Evolutionary conservation across 2,888 invertebrate species (phyloP).

Genomic region (Eilema griseolum): DNA sequence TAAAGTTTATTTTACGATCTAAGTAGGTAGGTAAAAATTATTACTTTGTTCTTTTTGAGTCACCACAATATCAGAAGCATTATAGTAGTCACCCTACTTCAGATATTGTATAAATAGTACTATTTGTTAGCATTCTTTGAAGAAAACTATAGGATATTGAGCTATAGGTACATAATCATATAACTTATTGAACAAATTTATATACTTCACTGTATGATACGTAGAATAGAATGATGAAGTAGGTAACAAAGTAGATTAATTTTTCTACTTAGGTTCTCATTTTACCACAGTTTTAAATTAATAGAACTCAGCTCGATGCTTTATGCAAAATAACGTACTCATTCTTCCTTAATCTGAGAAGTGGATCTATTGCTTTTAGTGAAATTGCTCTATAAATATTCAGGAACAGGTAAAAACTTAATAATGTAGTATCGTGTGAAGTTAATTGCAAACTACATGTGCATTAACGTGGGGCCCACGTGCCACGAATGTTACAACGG

Average conservation of each 20-base stretch:
- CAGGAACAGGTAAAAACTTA: constrained; percentile 76
- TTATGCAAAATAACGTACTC: constrained; percentile 57
- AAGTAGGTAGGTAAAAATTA: neutral
- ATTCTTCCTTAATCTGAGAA: constrained; percentile 62
- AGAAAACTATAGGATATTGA: neutral
- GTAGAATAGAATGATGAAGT: too few relatives aligned
- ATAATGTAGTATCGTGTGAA: constrained; percentile 74
- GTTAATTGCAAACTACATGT: constrained; percentile 78
- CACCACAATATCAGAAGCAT: too few relatives aligned
- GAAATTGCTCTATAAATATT: constrained; percentile 85
- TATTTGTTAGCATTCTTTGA: neutral
- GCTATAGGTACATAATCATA: too few relatives aligned
- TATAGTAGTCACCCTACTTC: too few relatives aligned
- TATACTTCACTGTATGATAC: neutral
- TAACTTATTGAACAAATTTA: too few relatives aligned
- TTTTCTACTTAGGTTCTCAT: neutral
- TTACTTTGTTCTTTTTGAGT: neutral
- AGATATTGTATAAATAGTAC: neutral
- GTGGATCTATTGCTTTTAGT: constrained; percentile 82
- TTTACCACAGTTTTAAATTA: neutral
- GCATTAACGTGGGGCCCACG: constrained; percentile 59
- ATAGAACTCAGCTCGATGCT: constrained; percentile 20
- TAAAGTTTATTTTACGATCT: neutral
- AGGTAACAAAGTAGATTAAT: neutral
- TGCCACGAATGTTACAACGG: constrained; percentile 52